Evolutionary conservation across 2,888 invertebrate genomes (phyloP).

Genomic region (Scrobipalpa atriplicella): DNA sequence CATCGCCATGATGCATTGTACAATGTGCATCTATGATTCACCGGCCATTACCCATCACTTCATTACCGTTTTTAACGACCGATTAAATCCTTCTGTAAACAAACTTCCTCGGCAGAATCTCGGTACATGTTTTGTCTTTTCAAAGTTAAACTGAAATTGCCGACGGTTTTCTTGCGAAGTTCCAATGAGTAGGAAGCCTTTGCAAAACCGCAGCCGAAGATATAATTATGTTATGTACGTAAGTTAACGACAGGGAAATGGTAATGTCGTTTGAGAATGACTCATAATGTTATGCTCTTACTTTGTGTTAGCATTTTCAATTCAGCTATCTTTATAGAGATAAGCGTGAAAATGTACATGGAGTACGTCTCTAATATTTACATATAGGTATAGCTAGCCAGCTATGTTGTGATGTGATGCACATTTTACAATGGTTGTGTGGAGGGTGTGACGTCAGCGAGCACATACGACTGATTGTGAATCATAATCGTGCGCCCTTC

Average conservation of each 20-base stretch:
- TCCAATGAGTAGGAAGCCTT: constrained; percentile 23
- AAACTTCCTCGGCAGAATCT: constrained; percentile 28
- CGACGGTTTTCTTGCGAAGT: constrained; percentile 15
- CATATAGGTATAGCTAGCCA: neutral
- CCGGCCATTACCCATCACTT: constrained; percentile 38
- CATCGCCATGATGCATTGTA: constrained; percentile 1
- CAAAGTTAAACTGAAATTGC: neutral
- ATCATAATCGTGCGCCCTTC: neutral
- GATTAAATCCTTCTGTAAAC: constrained; percentile 57
- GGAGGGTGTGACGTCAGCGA: constrained; percentile 3
- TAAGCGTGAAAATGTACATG: constrained; percentile 1
- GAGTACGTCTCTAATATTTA: neutral
- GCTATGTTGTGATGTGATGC: neutral
- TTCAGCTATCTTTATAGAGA: constrained; percentile 7
- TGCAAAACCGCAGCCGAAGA: constrained; percentile 13
- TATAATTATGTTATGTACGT: constrained; percentile 21
- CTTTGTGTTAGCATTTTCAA: neutral
- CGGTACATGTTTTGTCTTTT: neutral
- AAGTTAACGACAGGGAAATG: constrained; percentile 15
- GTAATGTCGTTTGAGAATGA: constrained; percentile 13
- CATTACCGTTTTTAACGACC: constrained; percentile 57
- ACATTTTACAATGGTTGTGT: constrained; percentile 8
- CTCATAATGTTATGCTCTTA: neutral
- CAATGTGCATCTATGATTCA: constrained; percentile 53
- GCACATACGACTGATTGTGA: constrained; percentile 7